phyloP scores from a whole-genome alignment of 2,113 vertebrate genomes.

The Dipodomys ordii region DNA sequence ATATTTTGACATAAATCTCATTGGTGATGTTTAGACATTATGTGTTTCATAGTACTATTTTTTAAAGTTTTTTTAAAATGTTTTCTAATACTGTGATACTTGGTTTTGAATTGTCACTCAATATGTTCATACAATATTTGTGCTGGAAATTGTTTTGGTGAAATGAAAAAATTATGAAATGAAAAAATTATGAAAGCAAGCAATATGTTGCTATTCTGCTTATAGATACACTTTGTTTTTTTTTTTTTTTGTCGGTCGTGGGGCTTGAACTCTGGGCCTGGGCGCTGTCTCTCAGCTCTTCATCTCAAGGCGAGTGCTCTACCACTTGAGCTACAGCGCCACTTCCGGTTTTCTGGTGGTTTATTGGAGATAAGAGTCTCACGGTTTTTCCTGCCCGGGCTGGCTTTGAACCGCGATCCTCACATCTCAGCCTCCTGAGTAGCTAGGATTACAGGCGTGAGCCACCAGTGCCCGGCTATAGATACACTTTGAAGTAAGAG shows the following conservation, averaged over 20 bases:
- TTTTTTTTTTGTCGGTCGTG: too few species aligned
- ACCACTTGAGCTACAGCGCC: too few species aligned
- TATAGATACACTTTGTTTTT: background rate
- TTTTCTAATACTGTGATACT: constrained; percentile 50
- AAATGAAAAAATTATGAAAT: constrained; percentile 22
- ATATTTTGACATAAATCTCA: constrained; percentile 54
- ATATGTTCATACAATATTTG: background rate
- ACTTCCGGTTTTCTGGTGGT: too few species aligned
- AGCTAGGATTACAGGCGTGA: too few species aligned
- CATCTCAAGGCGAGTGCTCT: too few species aligned
- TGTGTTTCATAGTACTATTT: constrained; percentile 31
- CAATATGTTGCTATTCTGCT: constrained; percentile 6
- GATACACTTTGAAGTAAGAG: constrained; percentile 5
- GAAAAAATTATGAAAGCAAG: background rate
- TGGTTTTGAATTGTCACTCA: constrained; percentile 40
- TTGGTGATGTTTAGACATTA: background rate
- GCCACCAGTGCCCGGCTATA: too few species aligned
- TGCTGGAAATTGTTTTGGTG: constrained; percentile 28
- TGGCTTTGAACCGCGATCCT: too few species aligned
- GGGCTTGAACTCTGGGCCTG: too few species aligned
- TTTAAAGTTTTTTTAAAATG: constrained; percentile 7
- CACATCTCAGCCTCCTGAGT: too few species aligned
- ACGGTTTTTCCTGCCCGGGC: too few species aligned
- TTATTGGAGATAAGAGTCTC: too few species aligned
- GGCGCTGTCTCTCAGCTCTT: too few species aligned